Conservation (phyloP, 2,888 invertebrate species). For the Orthosia gracilis region DNA sequence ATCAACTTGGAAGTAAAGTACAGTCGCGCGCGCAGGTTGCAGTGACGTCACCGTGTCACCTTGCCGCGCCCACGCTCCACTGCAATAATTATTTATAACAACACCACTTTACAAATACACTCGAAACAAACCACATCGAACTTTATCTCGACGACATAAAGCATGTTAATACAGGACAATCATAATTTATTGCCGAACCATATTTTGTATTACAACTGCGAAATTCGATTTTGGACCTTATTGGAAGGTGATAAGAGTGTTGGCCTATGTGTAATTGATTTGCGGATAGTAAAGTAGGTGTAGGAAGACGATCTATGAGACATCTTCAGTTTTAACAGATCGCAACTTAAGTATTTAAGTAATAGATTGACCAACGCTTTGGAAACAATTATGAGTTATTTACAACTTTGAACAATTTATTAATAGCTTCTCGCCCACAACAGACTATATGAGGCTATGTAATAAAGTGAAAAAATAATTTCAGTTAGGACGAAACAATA, state of each 20-base stretch:
- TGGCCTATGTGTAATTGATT: constrained; percentile 7
- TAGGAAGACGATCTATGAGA: constrained; percentile 63
- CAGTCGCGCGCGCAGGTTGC: constrained; percentile 66
- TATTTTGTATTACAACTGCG: constrained; percentile 14
- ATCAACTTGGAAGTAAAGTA: constrained; percentile 56
- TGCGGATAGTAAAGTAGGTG: constrained; percentile 47
- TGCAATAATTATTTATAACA: constrained; percentile 68
- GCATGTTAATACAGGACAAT: constrained; percentile 23
- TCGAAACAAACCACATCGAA: constrained; percentile 46
- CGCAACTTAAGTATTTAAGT: constrained; percentile 50
- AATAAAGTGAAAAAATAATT: not conserved
- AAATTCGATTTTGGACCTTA: constrained; percentile 48
- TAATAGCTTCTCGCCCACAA: constrained; percentile 26
- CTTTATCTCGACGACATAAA: constrained; percentile 53
- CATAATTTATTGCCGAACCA: constrained; percentile 50
- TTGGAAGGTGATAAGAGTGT: constrained; percentile 3
- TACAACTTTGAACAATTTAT: constrained; percentile 20
- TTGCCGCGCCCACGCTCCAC: constrained; percentile 74
- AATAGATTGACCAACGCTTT: constrained; percentile 54
- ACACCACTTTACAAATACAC: constrained; percentile 40
- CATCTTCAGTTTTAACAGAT: constrained; percentile 58
- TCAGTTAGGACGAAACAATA: not conserved
- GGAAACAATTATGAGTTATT: constrained; percentile 31
- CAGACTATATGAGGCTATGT: not conserved
- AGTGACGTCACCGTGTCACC: constrained; percentile 80